phyloP scores from a whole-genome alignment of 2,113 vertebrate genomes.

The Pelecanoides urinatrix region DNA sequence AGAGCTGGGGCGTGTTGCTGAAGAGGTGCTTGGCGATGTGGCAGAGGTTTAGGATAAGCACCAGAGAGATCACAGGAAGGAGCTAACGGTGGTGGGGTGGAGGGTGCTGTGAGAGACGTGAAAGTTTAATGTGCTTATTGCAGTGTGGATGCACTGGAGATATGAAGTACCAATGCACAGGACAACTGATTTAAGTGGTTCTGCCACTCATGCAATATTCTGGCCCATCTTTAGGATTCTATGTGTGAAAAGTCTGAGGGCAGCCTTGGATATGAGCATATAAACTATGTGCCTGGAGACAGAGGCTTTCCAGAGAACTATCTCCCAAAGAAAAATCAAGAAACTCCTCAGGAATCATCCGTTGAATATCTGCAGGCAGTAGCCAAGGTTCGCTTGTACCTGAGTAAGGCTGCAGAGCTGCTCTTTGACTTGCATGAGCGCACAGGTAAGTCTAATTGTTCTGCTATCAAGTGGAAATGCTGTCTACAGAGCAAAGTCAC shows the following conservation, averaged over 20 bases:
- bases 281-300: conserved; percentile 45
- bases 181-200: background rate
- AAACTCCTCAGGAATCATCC: background rate
- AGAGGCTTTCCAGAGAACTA: conserved; percentile 61
- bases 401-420: conserved; percentile 77
- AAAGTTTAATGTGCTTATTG: background rate
- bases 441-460: background rate
- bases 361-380: conserved; percentile 83
- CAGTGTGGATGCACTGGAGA: background rate
- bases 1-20: background rate
- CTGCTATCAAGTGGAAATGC: background rate
- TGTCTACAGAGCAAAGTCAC: background rate
- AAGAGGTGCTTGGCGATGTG: background rate
- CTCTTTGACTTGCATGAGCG: conserved; percentile 51
- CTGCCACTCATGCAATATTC: background rate
- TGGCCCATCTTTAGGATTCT: conserved; percentile 77
- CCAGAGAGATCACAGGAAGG: background rate
- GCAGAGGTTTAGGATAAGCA: background rate
- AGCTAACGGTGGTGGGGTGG: background rate
- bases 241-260: conserved; percentile 81
- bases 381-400: conserved; percentile 81
- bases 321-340: background rate
- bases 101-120: accelerated
- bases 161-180: background rate
- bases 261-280: conserved; percentile 13